Evolutionary conservation across 2,113 vertebrate species (phyloP), one percentile per base, ranked within the genome.

Genomic region (Eptesicus fuscus): DNA sequence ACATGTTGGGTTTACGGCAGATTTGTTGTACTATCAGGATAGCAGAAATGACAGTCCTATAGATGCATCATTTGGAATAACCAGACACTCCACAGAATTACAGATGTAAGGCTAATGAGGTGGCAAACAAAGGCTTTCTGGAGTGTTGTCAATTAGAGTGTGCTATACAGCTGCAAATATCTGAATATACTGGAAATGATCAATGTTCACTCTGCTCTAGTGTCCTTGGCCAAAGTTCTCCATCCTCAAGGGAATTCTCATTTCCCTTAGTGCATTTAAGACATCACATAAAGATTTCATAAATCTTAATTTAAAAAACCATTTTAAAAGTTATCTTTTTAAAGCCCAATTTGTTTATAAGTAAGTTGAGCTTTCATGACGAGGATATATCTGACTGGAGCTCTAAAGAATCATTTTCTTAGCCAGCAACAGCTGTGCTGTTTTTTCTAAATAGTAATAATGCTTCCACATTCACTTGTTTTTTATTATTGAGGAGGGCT

Each of bases 371-470:
- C 44, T 95, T 93, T 95, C 40, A 5, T 20, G 49, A 61, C 3
- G 28, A 65, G 51, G 61, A 11, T 69, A 5, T 92, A 35, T 92
- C 88, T 70, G 56, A 85, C 32, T 76, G 56, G n/a, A 86, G n/a
- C 74, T 94, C 56, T 84, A 12, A 59, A 37, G 83, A 95, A 70
- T 94, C 53, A 77, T 96, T 94, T 96, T 91, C 82, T 93, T 93
- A 96, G 96, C 89, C 74, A 90, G 51, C 51, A 95, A 84, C 83
- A 96, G 94, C 97, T 97, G 95, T 91, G 91, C 94, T 89, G 51
- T 83, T 86, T 91, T 96, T 95, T 89, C 88, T 92, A 80, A 88
- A 59, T 42, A 86, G 92, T 94, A 83, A 95, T 94, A 84, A 95
- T 49, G 65, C 71, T 84, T 95, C 67, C 65, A 42, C 18, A 74